phyloP scores from a whole-genome alignment of 1,140 invertebrate genomes.

The Drosophila obscura region DNA sequence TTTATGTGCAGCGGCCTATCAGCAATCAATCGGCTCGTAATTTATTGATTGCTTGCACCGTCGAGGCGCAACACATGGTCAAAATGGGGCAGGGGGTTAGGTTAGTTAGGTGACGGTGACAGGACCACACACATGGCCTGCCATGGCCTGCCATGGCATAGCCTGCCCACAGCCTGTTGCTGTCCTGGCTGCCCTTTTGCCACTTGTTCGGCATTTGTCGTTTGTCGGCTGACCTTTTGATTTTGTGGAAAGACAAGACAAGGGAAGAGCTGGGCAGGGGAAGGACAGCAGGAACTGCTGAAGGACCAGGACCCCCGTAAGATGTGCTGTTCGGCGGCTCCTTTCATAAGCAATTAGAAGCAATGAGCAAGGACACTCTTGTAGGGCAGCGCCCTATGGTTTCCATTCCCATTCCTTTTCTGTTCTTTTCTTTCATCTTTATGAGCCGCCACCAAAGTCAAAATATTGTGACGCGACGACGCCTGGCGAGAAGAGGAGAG shows the following conservation, averaged over 20 bases:
- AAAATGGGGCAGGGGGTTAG: constrained; percentile 1
- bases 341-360: constrained; percentile 75
- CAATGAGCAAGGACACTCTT: constrained; percentile 78
- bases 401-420: not conserved
- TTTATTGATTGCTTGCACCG: constrained; percentile 65
- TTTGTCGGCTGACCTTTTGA: constrained; percentile 62
- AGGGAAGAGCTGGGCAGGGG: constrained; percentile 1
- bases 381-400: constrained; percentile 1
- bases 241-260: constrained; percentile 9
- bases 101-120: constrained; percentile 12
- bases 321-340: constrained; percentile 33
- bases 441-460: constrained; percentile 60
- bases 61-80: constrained; percentile 30
- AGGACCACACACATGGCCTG: constrained; percentile 47
- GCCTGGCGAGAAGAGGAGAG: not conserved
- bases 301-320: constrained; percentile 21
- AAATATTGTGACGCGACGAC: constrained; percentile 65
- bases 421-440: constrained; percentile 48
- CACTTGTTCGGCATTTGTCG: constrained; percentile 59
- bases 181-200: constrained; percentile 41
- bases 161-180: constrained; percentile 9
- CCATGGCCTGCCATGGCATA: not conserved
- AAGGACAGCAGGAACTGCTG: constrained; percentile 44
- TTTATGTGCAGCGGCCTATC: constrained; percentile 71
- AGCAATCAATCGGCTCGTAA: constrained; percentile 75